phyloP scores from a whole-genome alignment of 2,797 vertebrate species.

The Crypturellus tataupa region DNA sequence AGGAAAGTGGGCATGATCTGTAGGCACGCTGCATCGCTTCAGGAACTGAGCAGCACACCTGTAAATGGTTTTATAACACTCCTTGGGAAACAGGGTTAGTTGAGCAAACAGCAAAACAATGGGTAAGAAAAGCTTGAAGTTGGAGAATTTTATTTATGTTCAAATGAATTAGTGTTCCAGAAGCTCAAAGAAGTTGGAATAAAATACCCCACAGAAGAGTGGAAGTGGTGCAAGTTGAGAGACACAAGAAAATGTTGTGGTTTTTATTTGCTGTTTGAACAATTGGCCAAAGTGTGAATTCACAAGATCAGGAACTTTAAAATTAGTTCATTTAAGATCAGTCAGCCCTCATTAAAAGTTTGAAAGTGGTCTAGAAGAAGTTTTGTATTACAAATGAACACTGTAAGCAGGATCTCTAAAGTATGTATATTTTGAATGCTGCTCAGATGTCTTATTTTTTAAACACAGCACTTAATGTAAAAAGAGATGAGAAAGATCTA shows the following conservation, averaged over 20 bases:
- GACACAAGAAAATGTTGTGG: not conserved
- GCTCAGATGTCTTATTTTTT: not conserved
- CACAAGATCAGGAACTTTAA: not conserved
- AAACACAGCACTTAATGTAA: not conserved
- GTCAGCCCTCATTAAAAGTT: not conserved
- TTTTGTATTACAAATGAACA: not conserved
- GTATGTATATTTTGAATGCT: not conserved
- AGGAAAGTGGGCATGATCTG: not conserved
- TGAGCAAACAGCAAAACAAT: conserved; percentile 14
- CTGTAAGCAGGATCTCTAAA: not conserved
- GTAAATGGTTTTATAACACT: not conserved
- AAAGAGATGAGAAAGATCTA: not conserved
- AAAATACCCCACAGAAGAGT: conserved; percentile 19
- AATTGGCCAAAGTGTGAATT: conserved; percentile 34
- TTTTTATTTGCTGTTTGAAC: conserved; percentile 12
- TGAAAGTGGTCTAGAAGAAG: conserved; percentile 31
- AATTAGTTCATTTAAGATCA: not conserved
- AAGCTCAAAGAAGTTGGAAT: conserved; percentile 15
- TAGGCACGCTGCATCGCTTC: not conserved
- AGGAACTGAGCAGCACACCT: not conserved
- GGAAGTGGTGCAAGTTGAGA: conserved; percentile 4
- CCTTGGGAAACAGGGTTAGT: not conserved
- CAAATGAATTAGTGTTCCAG: not conserved
- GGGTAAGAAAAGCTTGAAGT: not conserved
- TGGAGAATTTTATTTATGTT: not conserved